Conservation (phyloP, 92 coral and sea anemone species). For the Epizoanthus ramosus region DNA sequence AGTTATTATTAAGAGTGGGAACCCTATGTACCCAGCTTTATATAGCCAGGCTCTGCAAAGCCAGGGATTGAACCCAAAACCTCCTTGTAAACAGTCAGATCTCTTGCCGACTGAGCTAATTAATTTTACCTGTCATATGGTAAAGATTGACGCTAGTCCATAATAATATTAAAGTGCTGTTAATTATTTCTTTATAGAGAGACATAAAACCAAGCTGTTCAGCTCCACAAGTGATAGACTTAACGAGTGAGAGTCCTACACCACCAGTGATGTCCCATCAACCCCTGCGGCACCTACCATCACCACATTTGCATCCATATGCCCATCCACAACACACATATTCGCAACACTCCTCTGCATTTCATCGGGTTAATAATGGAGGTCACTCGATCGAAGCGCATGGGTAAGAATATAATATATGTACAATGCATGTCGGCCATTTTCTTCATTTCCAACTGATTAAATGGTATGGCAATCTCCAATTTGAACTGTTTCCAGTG, state of each 20-base stretch:
- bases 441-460: background rate
- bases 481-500: too few species aligned
- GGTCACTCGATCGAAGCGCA: constrained; percentile 75
- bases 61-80: too few species aligned
- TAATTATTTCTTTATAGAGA: constrained; percentile 57
- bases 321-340: constrained; percentile 54
- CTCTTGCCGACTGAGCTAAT: too few species aligned
- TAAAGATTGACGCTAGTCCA: too few species aligned
- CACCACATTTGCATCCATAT: constrained; percentile 45
- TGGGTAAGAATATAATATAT: constrained; percentile 58
- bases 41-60: too few species aligned
- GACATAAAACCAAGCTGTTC: constrained; percentile 69
- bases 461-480: background rate
- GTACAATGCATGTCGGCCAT: background rate
- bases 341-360: constrained; percentile 82
- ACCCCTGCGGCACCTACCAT: constrained; percentile 82
- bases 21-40: too few species aligned
- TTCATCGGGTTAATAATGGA: constrained; percentile 76
- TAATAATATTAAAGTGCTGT: background rate
- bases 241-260: constrained; percentile 69
- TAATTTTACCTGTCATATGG: too few species aligned
- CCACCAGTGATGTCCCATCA: constrained; percentile 78
- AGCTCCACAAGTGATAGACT: constrained; percentile 72
- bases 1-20: too few species aligned
- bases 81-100: too few species aligned